Evolutionary conservation across 2,113 vertebrate genomes (phyloP).

Genomic region (Daubentonia madagascariensis): DNA sequence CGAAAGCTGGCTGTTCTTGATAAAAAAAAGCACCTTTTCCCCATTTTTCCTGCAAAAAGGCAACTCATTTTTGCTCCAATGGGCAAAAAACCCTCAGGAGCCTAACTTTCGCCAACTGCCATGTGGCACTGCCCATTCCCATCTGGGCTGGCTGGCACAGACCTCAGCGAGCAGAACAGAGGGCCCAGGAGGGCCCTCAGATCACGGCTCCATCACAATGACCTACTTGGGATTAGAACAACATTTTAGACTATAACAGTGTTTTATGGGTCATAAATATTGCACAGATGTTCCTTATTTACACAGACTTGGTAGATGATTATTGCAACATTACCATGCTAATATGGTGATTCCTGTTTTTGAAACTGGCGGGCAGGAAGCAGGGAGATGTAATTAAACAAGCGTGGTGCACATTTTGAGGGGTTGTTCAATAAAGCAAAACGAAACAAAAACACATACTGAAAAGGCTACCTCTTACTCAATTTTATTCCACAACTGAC

Average conservation of each 20-base stretch:
- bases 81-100: constrained; percentile 19
- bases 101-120: constrained; percentile 34
- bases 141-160: constrained; percentile 61
- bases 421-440: not conserved
- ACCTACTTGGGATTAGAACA: constrained; percentile 43
- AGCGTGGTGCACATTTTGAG: not conserved
- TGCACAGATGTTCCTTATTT: constrained; percentile 59
- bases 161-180: not conserved
- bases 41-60: not conserved
- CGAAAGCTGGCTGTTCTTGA: not conserved
- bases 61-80: constrained; percentile 37
- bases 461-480: not conserved
- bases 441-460: not conserved
- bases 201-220: not conserved
- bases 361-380: constrained; percentile 52
- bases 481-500: not conserved
- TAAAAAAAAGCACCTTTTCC: not conserved
- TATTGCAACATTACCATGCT: constrained; percentile 57
- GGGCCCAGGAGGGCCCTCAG: not conserved
- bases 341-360: constrained; percentile 56
- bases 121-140: not conserved
- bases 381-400: constrained; percentile 68
- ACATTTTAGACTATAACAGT: not conserved
- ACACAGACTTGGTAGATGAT: constrained; percentile 31
- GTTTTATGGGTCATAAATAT: constrained; percentile 65